A percentile compares a stretch with the other conserved stretches of the same genome.
Evolutionary conservation across 2,113 vertebrate species (phyloP).

Genomic region (Bujurquina vittata): DNA sequence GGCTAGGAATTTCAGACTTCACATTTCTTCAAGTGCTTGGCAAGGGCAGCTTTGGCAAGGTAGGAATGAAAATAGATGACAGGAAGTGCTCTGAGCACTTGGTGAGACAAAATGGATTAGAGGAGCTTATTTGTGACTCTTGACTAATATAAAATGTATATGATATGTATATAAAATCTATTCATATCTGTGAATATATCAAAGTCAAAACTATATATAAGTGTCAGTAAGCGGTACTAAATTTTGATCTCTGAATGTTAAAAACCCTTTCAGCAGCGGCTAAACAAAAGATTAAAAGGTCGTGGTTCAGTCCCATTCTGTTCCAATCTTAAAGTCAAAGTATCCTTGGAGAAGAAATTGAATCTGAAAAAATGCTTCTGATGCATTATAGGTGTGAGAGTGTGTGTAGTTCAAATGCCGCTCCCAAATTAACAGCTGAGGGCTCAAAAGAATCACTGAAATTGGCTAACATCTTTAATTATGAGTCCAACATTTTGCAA

Average conservation of each 20-base stretch:
- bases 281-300: background rate
- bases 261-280: background rate
- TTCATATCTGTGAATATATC: too few relatives aligned
- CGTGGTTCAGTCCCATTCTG: too few relatives aligned
- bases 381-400: background rate
- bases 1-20: conserved; percentile 87
- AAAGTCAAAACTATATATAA: background rate
- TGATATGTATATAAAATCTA: too few relatives aligned
- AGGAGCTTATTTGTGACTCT: background rate
- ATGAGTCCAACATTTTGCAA: background rate
- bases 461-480: background rate
- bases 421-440: background rate
- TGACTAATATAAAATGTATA: background rate
- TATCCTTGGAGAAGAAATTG: too few relatives aligned
- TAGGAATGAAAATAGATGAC: conserved; percentile 63
- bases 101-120: conserved; percentile 2
- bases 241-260: background rate
- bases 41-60: conserved; percentile 99
- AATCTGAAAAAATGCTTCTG: background rate
- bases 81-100: background rate
- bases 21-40: conserved; percentile 94
- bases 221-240: background rate
- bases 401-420: background rate
- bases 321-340: too few relatives aligned
- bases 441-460: background rate